Evolutionary conservation across 2,888 invertebrate species (phyloP), one percentile per base, ranked within the genome.

Genomic region (Dinocampus coccinellae): DNA sequence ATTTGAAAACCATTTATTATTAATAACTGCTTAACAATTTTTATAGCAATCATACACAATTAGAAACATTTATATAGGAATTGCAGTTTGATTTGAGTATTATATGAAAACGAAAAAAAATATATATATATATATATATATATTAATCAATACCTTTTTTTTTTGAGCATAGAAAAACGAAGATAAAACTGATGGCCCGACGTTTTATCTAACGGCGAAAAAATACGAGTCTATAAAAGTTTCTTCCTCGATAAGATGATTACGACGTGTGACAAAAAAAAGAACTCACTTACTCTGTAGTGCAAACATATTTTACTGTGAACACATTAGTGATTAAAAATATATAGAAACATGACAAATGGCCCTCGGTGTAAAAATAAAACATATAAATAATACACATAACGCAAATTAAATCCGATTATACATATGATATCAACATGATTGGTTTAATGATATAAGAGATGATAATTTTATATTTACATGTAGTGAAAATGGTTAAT

Each of bases 381-480:
- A 52, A 53, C 34, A 33, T 53, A 52, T 11, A 47, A 55, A 55
- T 36, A 33, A 34, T 16, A 42, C 53, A 55, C 20, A 42, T 29
- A 57, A 22, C 57, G 42, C 66, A 72, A 60, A 69, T 66, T 20
- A 60, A 42, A 70, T 65, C 42, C 64, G 60, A 70, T 60, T 64
- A 64, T 70, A 69, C 73, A 73, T 74, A 74, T 74, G 64, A 81
- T 81, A 82, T 80, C 80, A 83, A 81, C 83, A 82, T 81, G 83
- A 83, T 85, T 82, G 82, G 36, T 83, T 81, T 81, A 80, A 82
- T 80, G 81, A 70, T 47, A 79, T 83, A 84, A 86, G 82, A 87
- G 85, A 86, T 83, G 83, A 85, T 86, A 86, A 86, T 86, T 86
- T 87, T 87, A 84, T 87, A 87, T 85, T 85, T 85, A 85, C 76